Evolutionary conservation across 2,888 invertebrate species (phyloP).

Genomic region (Tethea ocularis): DNA sequence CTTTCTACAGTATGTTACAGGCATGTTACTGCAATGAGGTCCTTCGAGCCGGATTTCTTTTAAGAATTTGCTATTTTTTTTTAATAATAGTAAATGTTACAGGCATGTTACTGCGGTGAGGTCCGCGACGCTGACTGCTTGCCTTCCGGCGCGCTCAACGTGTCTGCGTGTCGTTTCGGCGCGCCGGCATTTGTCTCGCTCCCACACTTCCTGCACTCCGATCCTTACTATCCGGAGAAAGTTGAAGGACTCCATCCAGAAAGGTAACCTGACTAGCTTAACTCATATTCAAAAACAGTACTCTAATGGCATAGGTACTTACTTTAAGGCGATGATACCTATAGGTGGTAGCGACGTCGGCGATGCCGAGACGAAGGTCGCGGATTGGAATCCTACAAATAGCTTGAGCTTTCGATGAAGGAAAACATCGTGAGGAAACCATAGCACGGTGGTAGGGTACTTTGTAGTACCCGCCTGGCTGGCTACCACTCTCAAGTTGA

Average conservation of each 20-base stretch:
- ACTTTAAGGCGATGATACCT: too few relatives aligned
- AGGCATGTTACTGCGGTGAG: slow-evolving; percentile 87
- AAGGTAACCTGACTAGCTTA: slow-evolving; percentile 55
- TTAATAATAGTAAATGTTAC: slow-evolving; percentile 9
- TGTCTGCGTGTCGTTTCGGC: slow-evolving; percentile 89
- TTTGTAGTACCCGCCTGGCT: too few relatives aligned
- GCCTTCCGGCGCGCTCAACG: slow-evolving; percentile 86
- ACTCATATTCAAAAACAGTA: too few relatives aligned
- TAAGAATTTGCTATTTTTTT: too few relatives aligned
- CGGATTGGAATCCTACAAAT: too few relatives aligned
- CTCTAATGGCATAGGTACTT: too few relatives aligned
- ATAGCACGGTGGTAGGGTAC: too few relatives aligned
- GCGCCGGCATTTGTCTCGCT: slow-evolving; percentile 93
- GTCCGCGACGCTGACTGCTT: slow-evolving; percentile 71
- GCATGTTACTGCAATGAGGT: slow-evolving; percentile 86
- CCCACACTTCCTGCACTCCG: slow-evolving; percentile 92
- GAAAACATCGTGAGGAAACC: too few relatives aligned
- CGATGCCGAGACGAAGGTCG: too few relatives aligned
- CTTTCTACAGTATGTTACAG: slow-evolving; percentile 41
- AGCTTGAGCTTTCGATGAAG: too few relatives aligned
- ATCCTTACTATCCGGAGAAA: slow-evolving; percentile 85
- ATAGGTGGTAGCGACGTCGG: too few relatives aligned
- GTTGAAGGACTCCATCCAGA: slow-evolving; percentile 88
- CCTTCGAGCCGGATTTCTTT: slow-evolving; percentile 12
- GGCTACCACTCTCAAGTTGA: too few relatives aligned